Base-by-base conservation (phyloP, 2,113 vertebrate species). In the Scatophagus argus region DNA sequence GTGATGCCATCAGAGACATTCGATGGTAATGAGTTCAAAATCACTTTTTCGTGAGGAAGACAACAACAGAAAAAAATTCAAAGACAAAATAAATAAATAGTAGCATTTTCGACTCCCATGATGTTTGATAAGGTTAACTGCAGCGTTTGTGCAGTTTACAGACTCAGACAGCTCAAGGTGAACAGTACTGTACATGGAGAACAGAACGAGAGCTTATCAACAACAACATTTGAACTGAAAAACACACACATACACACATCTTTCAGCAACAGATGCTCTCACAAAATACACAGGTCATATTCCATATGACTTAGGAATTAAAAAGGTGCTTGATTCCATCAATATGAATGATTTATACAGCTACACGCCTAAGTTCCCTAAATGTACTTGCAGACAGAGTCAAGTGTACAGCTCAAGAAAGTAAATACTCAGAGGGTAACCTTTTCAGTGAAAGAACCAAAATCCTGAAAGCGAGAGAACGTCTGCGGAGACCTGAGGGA, bases 1-100 rank as follows among this genome's bases (percentile, higher is more conserved):
- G n/a, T 16, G 39, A 78, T 21, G 21, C 58, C 21, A 71, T 38
- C 43, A 52, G 60, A 74, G 5, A 54, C 38, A 44, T 73, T 13
- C 19, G 31, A 78, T 6, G 23, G 56, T 44, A 80, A 73, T 14
- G n/a, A 59, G 8, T 39, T 73, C 16, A 61, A 74, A 67, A 52
- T 58, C 13, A 56, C 74, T 60, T 36, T 67, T 56, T 59, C 36
- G 65, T 38, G 38, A 47, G 31, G 61, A 79, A 68, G 56, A 79
- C 34, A 72, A n/a, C 51, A 46, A 67, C 59, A 80, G 27, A 38
- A 31, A 83, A 62, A 63, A 32, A 3, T 29, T 63, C 3, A 34
- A 71, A n/a, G 6, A 52, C 67, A 23, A 29, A 70, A 81, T 36
- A 83, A 88, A 83, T 84, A 81, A 83, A 86, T 52, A 84, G 12